Conservation (phyloP, 2,797 vertebrate genomes). For the Spinus olivaceus region DNA sequence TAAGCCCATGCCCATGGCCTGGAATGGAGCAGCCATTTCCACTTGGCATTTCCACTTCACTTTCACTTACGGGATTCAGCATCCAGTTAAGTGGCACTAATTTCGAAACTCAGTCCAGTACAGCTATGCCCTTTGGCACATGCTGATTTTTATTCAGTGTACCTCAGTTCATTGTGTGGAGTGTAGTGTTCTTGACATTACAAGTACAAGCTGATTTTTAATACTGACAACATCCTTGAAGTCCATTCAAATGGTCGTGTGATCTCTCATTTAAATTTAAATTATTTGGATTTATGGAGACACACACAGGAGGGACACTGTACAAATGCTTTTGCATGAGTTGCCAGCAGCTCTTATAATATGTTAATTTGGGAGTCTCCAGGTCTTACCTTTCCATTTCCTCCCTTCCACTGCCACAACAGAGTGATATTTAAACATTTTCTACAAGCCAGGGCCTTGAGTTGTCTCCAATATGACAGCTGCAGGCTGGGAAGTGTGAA, state of each 20-base stretch:
- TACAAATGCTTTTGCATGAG: not conserved
- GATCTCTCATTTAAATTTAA: not conserved
- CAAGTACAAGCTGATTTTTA: not conserved
- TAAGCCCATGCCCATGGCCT: not conserved
- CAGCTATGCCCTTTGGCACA: not conserved
- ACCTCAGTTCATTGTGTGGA: not conserved
- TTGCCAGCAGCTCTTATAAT: not conserved
- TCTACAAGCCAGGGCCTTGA: constrained; percentile 82
- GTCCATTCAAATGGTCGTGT: not conserved
- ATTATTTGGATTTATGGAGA: not conserved
- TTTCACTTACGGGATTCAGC: not conserved
- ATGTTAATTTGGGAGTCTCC: not conserved
- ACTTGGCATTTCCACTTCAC: not conserved
- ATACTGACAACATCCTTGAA: not conserved
- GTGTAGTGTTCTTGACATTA: not conserved
- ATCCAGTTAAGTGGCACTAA: not conserved
- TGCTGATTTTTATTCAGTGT: not conserved
- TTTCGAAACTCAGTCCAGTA: not conserved
- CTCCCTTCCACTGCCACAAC: constrained; percentile 75
- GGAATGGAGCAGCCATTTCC: not conserved
- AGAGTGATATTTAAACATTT: constrained; percentile 89
- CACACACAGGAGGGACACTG: not conserved
- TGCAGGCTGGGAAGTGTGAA: constrained; percentile 87
- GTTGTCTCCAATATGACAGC: constrained; percentile 89
- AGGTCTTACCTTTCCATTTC: not conserved